These are phyloP conservation scores for Mormyrus iriodes DNA, from an alignment of 2,113 vertebrate genomes.

Conservation along the genomic window DNA sequence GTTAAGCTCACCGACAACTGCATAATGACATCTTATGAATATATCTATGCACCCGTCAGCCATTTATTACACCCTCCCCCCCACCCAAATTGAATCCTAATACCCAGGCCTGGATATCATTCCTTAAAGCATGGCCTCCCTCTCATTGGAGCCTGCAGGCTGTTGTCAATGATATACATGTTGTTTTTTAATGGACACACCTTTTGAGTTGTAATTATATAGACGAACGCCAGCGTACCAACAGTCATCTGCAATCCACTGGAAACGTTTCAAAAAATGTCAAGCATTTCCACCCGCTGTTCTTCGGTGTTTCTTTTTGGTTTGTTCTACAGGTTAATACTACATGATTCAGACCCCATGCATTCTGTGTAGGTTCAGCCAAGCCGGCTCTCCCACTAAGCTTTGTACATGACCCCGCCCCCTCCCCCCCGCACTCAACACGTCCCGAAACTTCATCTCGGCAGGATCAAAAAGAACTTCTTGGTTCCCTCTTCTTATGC, in stretches of 20 bases:
- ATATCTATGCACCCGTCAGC: slow-evolving; percentile 7
- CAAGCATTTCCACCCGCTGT: not conserved
- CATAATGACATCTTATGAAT: slow-evolving; percentile 29
- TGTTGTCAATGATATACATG: not conserved
- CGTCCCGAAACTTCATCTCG: not conserved
- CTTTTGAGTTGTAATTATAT: not conserved
- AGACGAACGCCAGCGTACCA: not conserved
- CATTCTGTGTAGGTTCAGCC: not conserved
- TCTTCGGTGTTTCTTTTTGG: not conserved
- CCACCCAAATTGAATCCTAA: not conserved
- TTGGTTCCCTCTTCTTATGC: not conserved
- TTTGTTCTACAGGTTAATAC: not conserved
- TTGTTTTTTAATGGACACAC: not conserved
- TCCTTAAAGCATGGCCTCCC: not conserved
- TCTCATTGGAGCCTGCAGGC: not conserved
- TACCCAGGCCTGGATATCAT: not conserved
- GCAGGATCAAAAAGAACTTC: not conserved
- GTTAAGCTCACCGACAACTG: slow-evolving; percentile 10
- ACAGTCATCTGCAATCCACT: not conserved
- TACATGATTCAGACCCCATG: not conserved
- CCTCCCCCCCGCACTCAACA: not conserved
- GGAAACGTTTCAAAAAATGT: not conserved
- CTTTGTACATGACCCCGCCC: not conserved
- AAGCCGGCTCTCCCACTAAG: not conserved
- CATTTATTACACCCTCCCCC: slow-evolving; percentile 12